Evolutionary conservation across 2,113 vertebrate species (phyloP), one percentile per base, ranked within the genome.

Genomic region (Malurus elegans): DNA sequence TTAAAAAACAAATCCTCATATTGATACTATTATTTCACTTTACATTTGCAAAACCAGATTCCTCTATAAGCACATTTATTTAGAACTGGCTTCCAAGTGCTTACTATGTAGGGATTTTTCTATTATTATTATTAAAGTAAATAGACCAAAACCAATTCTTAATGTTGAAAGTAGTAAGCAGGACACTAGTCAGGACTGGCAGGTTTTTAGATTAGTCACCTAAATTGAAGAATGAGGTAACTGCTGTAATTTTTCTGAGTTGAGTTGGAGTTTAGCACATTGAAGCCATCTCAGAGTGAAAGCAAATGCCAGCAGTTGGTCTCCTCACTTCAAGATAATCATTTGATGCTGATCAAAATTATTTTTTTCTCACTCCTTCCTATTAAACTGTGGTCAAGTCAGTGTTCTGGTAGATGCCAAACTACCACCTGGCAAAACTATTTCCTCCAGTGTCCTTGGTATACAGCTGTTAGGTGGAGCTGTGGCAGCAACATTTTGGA

Each of bases 401-500:
- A 11, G 10, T 70, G 24, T 67, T 66, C 53, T 64, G 62, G 45
- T 23, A 65, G n/a, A 24, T 72, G 32, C 38, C 1, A 4, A 45
- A 40, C n/a, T 51, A 45, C 26, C 13, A 7, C 21, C 44, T 67
- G 56, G 47, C 18, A 19, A 28, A 86, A 66, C 9, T 50, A 20
- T 54, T 90, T 73, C 71, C 71, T 69, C 0, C 0, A 14, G 23
- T 17, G 47, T 32, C 20, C 42, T 85, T 67, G 14, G 0, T 7
- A 1, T 0, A 2, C 40, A 69, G 3, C 58, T 48, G 28, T 31
- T 56, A 5, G 12, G 36, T 38, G 7, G 54, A 73, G 9, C 34
- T 28, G 31, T 69, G 40, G 54, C 3, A 17, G 28, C 36, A 36
- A 1, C 0, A 0, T 32, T 38, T 5, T 58, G 31, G 40, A 61